These are phyloP conservation scores for Mactra quadrangularis DNA, from an alignment of 1,140 invertebrate species.

Conservation along the genomic window DNA sequence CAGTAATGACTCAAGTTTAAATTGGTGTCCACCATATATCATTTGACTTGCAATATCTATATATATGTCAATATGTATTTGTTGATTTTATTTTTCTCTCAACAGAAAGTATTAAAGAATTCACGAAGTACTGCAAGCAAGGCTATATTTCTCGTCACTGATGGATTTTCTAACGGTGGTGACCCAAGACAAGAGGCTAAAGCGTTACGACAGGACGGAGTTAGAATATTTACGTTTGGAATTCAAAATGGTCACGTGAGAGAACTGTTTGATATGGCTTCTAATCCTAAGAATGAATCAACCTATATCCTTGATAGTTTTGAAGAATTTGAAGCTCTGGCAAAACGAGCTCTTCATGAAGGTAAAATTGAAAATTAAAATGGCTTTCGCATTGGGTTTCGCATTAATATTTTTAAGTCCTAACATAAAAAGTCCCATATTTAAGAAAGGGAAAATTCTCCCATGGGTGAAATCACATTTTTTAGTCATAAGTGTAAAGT, in stretches of 20 bases:
- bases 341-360: constrained; percentile 88
- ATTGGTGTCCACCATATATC: too few relatives aligned
- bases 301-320: constrained; percentile 90
- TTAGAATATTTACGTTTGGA: constrained; percentile 88
- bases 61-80: too few relatives aligned
- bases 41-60: too few relatives aligned
- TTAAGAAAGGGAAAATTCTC: neutral
- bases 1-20: too few relatives aligned
- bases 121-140: constrained; percentile 85
- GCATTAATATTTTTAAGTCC: neutral
- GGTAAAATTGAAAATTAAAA: constrained; percentile 84
- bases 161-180: constrained; percentile 90
- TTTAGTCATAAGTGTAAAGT: too few relatives aligned
- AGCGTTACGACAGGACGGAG: constrained; percentile 85
- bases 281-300: constrained; percentile 87
- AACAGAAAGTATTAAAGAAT: constrained; percentile 86
- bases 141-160: constrained; percentile 89
- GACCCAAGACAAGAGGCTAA: constrained; percentile 87
- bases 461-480: neutral
- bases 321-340: constrained; percentile 89
- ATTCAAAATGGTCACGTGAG: constrained; percentile 88
- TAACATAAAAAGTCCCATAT: neutral
- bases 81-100: neutral
- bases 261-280: constrained; percentile 88
- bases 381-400: too few relatives aligned